Evolutionary conservation across 2,113 vertebrate species (phyloP).

Genomic region (Alligator sinensis): DNA sequence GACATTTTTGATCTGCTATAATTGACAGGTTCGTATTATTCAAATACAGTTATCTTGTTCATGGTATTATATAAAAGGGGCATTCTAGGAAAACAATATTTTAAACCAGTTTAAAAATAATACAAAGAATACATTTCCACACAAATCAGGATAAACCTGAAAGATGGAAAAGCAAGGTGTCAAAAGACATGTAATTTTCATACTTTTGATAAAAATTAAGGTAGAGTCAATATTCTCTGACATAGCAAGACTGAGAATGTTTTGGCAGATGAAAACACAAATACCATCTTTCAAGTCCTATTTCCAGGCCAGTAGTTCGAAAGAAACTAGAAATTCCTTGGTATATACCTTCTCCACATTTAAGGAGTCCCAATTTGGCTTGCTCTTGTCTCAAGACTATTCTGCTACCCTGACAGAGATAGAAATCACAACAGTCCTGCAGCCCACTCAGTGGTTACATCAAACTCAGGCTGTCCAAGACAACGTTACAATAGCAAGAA

Average conservation of each 20-base stretch:
- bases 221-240: background rate
- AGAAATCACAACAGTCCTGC: background rate
- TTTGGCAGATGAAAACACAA: conserved; percentile 3
- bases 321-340: background rate
- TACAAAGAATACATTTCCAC: conserved; percentile 12
- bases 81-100: too few relatives aligned
- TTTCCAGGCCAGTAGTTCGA: background rate
- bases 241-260: background rate
- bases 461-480: background rate
- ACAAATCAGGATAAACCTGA: background rate
- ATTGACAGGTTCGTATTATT: background rate
- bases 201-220: conserved; percentile 1
- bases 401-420: background rate
- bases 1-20: too few relatives aligned
- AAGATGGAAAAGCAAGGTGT: background rate
- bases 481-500: background rate
- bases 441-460: background rate
- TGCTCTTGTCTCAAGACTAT: background rate
- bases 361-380: background rate
- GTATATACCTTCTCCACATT: background rate
- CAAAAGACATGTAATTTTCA: background rate
- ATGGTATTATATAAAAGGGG: too few relatives aligned
- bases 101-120: conserved; percentile 8
- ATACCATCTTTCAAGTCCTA: background rate
- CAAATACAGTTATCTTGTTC: background rate